Conservation (phyloP, 2,888 invertebrate species). For the Alentia gelatinosa region DNA sequence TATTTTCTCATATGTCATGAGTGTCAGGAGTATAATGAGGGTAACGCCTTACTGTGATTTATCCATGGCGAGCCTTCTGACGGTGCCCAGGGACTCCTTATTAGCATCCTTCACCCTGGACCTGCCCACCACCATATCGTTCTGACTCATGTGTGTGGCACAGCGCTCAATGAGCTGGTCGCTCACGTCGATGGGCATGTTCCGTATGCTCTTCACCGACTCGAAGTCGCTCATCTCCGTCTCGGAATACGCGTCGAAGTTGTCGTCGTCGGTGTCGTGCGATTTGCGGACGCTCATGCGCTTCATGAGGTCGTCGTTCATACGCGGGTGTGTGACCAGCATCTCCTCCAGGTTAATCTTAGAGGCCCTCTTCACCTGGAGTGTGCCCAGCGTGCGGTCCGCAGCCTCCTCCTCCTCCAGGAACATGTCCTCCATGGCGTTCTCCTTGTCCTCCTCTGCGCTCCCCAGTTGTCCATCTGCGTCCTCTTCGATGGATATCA, state of each 20-base stretch:
- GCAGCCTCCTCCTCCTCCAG: not conserved
- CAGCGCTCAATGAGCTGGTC: constrained; percentile 77
- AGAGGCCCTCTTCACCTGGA: constrained; percentile 44
- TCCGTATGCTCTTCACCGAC: constrained; percentile 72
- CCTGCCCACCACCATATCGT: constrained; percentile 75
- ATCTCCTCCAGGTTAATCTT: constrained; percentile 39
- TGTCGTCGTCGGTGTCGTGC: not conserved
- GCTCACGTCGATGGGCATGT: constrained; percentile 76
- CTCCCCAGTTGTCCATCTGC: not conserved
- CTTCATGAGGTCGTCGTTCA: constrained; percentile 37
- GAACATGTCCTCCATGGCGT: not conserved
- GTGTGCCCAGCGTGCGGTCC: constrained; percentile 39
- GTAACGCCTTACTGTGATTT: constrained; percentile 68
- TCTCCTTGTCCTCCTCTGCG: constrained; percentile 30
- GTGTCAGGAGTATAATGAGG: too few species aligned
- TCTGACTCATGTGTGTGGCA: constrained; percentile 77
- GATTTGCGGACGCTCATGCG: not conserved
- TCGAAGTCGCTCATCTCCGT: constrained; percentile 73
- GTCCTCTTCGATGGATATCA: not conserved
- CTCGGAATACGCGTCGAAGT: constrained; percentile 46
- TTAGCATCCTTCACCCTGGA: constrained; percentile 56
- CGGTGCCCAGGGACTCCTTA: constrained; percentile 70
- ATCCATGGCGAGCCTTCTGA: constrained; percentile 72
- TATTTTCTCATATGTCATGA: too few species aligned
- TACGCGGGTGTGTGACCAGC: not conserved